Percentiles rank a stretch among this genome's conserved stretches.
Conservation (phyloP, 2,113 vertebrate species). For the Xenopus borealis region DNA sequence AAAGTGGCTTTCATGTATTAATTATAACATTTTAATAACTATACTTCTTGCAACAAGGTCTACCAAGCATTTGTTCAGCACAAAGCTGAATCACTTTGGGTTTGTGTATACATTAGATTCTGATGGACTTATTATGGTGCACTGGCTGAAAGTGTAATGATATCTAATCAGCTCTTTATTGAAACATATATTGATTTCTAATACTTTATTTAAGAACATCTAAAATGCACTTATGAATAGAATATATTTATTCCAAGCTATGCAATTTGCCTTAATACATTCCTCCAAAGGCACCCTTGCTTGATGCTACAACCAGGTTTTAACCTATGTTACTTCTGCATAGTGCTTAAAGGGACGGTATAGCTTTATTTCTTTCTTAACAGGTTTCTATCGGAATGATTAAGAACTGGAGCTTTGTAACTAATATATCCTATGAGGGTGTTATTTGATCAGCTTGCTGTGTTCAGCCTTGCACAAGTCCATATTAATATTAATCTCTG, state of each 20-base stretch:
- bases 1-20: slow-evolving; percentile 12
- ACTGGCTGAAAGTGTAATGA: neutral
- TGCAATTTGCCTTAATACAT: neutral
- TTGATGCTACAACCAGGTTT: too few relatives aligned
- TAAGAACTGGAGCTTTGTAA: too few relatives aligned
- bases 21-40: slow-evolving; percentile 13
- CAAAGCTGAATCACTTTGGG: neutral
- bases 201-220: neutral
- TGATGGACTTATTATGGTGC: neutral
- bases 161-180: neutral
- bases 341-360: too few relatives aligned
- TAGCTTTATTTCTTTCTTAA: too few relatives aligned
- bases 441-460: too few relatives aligned
- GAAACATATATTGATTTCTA: neutral
- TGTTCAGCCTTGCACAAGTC: too few relatives aligned
- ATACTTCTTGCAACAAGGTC: slow-evolving; percentile 9
- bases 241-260: neutral
- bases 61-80: slow-evolving; percentile 4
- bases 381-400: too few relatives aligned
- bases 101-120: slow-evolving; percentile 1
- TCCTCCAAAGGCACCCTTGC: too few relatives aligned
- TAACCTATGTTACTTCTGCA: too few relatives aligned
- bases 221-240: neutral
- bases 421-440: too few relatives aligned
- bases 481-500: too few relatives aligned